Percentiles rank a stretch among this genome's conserved stretches.
phyloP scores from a whole-genome alignment of 2,888 invertebrate genomes.

The Plemyria rubiginata region DNA sequence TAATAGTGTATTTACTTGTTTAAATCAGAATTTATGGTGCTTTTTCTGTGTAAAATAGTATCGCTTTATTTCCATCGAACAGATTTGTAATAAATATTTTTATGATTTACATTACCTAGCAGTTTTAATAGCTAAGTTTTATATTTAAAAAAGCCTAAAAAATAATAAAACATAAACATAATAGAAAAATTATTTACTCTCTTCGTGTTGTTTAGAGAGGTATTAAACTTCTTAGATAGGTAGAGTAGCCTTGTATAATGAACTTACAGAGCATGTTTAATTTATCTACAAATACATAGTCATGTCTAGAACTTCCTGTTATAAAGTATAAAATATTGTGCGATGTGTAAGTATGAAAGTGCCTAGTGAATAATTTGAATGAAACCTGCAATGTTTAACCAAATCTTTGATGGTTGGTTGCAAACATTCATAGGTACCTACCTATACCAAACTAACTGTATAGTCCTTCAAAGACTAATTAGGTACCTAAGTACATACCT shows the following conservation, averaged over 20 bases:
- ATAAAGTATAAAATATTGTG: slow-evolving; percentile 7
- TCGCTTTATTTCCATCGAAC: slow-evolving; percentile 35
- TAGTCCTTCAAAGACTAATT: no score
- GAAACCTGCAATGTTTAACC: slow-evolving; percentile 48
- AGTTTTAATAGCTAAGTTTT: slow-evolving; percentile 22
- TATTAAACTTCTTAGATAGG: slow-evolving; percentile 33
- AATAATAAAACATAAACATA: slow-evolving; percentile 19
- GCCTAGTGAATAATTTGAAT: slow-evolving; percentile 54
- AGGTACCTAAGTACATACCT: neutral
- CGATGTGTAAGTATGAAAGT: slow-evolving; percentile 40
- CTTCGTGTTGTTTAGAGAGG: slow-evolving; percentile 53
- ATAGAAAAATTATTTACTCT: slow-evolving; percentile 28
- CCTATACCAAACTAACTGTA: no score
- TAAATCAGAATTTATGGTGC: slow-evolving; percentile 76
- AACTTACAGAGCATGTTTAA: neutral
- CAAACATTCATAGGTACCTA: neutral
- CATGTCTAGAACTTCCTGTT: slow-evolving; percentile 17
- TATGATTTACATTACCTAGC: slow-evolving; percentile 27
- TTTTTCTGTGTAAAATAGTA: slow-evolving; percentile 54
- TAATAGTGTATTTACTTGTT: slow-evolving; percentile 57
- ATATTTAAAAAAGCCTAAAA: slow-evolving; percentile 44
- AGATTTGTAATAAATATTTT: slow-evolving; percentile 34
- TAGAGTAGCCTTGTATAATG: slow-evolving; percentile 4
- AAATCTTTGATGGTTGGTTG: slow-evolving; percentile 69
- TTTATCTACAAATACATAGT: slow-evolving; percentile 2